Evolutionary conservation across 2,113 vertebrate species (phyloP), one percentile per base, ranked within the genome.

Genomic region (Pygoscelis adeliae): DNA sequence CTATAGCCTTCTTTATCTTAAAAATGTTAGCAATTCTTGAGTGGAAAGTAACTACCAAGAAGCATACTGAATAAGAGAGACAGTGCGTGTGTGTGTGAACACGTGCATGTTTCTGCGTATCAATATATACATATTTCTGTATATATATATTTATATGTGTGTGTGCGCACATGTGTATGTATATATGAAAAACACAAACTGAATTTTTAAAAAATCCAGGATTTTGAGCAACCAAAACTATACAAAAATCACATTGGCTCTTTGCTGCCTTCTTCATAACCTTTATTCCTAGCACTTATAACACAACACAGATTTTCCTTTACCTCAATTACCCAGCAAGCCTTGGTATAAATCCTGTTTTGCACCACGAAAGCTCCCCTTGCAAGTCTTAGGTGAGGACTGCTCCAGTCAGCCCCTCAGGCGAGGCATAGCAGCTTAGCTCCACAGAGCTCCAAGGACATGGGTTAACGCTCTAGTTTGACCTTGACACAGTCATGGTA

Each of bases 31-130:
- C 30, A 61, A 61, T 36, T 84, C 36, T 76, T 53, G 23, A 71
- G 34, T 26, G n/a, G 34, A 47, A 74, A 76, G 11, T 26, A 70
- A 38, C 29, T 63, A 66, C 9, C 32, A 81, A 62, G 19, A 38
- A 83, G 23, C 16, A 86, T 6, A 72, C 10, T 26, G 21, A 66
- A 13, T 20, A 50, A 47, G 6, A 59, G 16, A 74, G 19, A 34
- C 8, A 20, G n/a, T 4, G 5, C 9, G 25, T 2, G 5, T 13
- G 7, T 44, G 20, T 26, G 15, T 44, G 21, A 27, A 66, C 0
- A 1, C 4, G 5, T 56, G 25, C 16, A 23, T 42, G 30, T 49
- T 77, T 87, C 58, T 55, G 9, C 50, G 11, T 34, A 34, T 46
- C 47, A 38, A 29, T 15, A 21, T 26, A 55, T 13, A n/a, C 6